A percentile compares a stretch with the other conserved stretches of the same genome.
Evolutionary conservation across 2,888 invertebrate genomes (phyloP).

Genomic region (Hemaris fuciformis): DNA sequence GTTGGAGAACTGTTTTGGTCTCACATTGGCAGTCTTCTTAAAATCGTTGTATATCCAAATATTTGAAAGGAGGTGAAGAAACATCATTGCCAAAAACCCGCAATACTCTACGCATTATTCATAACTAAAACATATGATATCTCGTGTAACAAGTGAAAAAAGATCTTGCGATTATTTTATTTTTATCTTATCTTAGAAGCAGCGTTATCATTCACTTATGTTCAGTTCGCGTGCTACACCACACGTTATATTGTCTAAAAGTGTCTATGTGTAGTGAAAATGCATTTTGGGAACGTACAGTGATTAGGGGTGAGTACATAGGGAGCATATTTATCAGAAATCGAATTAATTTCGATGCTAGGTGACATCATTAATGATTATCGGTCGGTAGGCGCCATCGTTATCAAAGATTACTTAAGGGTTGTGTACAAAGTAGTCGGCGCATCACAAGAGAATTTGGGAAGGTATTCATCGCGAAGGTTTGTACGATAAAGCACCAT

Average conservation of each 20-base stretch:
- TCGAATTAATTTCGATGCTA: not conserved
- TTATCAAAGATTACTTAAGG: not conserved
- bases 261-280: not conserved
- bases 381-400: not conserved
- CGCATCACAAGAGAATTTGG: not conserved
- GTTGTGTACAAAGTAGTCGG: not conserved
- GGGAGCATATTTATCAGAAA: not conserved
- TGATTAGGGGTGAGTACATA: not conserved
- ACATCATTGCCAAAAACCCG: not conserved
- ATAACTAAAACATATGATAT: constrained; percentile 20
- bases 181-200: constrained; percentile 57
- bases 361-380: not conserved
- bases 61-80: too few species aligned
- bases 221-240: not conserved
- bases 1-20: too few species aligned
- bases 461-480: too few species aligned
- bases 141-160: constrained; percentile 42
- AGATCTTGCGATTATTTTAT: constrained; percentile 56
- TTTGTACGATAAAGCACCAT: too few species aligned
- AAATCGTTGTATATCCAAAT: too few species aligned
- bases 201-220: constrained; percentile 13
- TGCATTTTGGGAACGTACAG: not conserved
- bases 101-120: not conserved
- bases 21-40: not conserved
- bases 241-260: not conserved